Evolutionary conservation across 2,113 vertebrate genomes (phyloP), one percentile per base, ranked within the genome.

Genomic region (Saccopteryx bilineata): DNA sequence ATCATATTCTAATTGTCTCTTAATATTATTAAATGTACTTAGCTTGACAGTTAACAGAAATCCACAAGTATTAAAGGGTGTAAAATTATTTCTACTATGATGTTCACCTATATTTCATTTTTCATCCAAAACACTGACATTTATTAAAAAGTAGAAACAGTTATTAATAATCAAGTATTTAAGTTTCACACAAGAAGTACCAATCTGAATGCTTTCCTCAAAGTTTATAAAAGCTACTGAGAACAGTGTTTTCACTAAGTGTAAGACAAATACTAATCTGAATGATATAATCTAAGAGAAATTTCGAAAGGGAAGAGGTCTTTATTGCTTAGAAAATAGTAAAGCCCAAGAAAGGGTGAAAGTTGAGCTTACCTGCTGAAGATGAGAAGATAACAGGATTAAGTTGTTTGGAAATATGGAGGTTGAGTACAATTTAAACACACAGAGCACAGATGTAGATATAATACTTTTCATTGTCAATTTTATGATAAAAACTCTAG

Each of bases 1-100:
- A 33, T 86, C 86, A 96, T 91, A 84, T 91, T 93, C 68, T 94
- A 93, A 97, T 96, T 95, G 87, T 69, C 50, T 85, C 65, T 91
- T 95, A 88, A 96, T 95, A 81, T 66, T 91, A 96, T 94, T 94
- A 93, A 95, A 74, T 96, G 90, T 78, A 93, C 17, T 74, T 91
- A 52, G 17, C 54, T 68, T 74, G 52, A 93, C 61, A 82, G 84
- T 48, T 84, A 95, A 65, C 58, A 90, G 28, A 71, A 95, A 90
- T 89, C 88, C 63, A 17, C 71, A 90, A 89, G 21, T 91, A 79
- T 89, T 96, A 86, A 1, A 66, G n/a, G 2, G 4, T 56, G 4
- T 63, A 92, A 74, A 68, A 66, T 2, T 79, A 63, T 86, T 71
- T 94, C 48, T 87, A 83, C 58, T 93, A 72, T 92, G 50, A 54